Conservation (phyloP, 1,140 invertebrate genomes). For the Ctenoplectra terminalis region DNA sequence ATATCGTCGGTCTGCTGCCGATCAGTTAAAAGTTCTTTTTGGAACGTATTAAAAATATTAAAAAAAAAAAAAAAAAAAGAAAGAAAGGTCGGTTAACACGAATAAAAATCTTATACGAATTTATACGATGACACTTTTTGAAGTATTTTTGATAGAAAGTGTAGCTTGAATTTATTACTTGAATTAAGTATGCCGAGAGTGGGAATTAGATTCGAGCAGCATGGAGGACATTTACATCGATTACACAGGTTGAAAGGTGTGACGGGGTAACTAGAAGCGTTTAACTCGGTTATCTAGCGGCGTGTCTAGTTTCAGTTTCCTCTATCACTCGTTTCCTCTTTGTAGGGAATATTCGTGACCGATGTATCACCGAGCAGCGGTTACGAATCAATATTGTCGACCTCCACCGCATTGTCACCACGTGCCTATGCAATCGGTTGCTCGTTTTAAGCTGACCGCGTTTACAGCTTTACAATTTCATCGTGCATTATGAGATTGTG, state of each 20-base stretch:
- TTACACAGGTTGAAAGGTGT: not conserved
- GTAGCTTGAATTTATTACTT: too few species aligned
- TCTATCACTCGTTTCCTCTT: conserved; percentile 33
- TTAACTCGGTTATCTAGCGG: conserved; percentile 35
- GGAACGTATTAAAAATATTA: too few species aligned
- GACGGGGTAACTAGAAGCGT: conserved; percentile 13
- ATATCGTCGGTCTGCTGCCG: not conserved
- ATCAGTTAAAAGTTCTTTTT: too few species aligned
- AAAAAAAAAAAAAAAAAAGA: too few species aligned
- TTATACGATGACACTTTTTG: too few species aligned
- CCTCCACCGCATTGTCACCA: conserved; percentile 51
- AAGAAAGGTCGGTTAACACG: too few species aligned
- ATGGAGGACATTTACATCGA: not conserved
- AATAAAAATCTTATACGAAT: too few species aligned
- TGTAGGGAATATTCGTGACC: conserved; percentile 1
- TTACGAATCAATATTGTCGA: conserved; percentile 61
- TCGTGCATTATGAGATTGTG: not conserved
- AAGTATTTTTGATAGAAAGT: too few species aligned
- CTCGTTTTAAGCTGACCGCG: conserved; percentile 53
- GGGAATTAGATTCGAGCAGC: not conserved
- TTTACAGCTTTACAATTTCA: conserved; percentile 50
- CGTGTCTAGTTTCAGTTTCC: conserved; percentile 21
- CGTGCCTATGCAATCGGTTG: conserved; percentile 24
- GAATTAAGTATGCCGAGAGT: too few species aligned
- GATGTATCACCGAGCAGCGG: conserved; percentile 45